Percentiles rank a stretch among this genome's conserved stretches.
Evolutionary conservation across 2,888 invertebrate species (phyloP).

Genomic region (Agonopterix alstromeriana): DNA sequence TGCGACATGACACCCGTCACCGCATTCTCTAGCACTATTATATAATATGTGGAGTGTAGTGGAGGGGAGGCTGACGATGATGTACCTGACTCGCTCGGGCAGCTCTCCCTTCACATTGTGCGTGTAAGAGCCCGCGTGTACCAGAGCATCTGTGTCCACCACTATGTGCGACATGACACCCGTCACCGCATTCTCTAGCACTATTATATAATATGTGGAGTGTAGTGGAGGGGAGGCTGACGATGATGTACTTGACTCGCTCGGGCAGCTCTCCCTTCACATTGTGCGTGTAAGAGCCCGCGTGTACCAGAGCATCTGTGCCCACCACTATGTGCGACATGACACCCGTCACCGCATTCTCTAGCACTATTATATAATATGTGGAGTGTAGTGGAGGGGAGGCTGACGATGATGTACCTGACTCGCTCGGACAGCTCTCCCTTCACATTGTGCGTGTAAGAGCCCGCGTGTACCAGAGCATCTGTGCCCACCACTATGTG

Average conservation of each 20-base stretch:
- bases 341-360: conserved; percentile 33
- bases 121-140: conserved; percentile 13
- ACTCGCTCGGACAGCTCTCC: conserved; percentile 34
- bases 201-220: conserved; percentile 17
- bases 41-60: no score
- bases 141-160: conserved; percentile 34
- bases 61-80: not conserved
- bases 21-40: conserved; percentile 38
- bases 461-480: conserved; percentile 20
- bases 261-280: conserved; percentile 33
- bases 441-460: conserved; percentile 18
- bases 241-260: conserved; percentile 30
- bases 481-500: conserved; percentile 50
- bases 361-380: conserved; percentile 28
- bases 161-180: conserved; percentile 54
- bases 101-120: conserved; percentile 27
- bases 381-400: no score
- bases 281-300: conserved; percentile 11
- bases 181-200: conserved; percentile 35
- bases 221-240: no score
- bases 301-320: conserved; percentile 24
- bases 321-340: conserved; percentile 57
- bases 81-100: conserved; percentile 39
- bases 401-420: conserved; percentile 22
- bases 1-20: conserved; percentile 47